Evolutionary conservation across 1,140 invertebrate genomes (phyloP).

Genomic region (Formica selysi): DNA sequence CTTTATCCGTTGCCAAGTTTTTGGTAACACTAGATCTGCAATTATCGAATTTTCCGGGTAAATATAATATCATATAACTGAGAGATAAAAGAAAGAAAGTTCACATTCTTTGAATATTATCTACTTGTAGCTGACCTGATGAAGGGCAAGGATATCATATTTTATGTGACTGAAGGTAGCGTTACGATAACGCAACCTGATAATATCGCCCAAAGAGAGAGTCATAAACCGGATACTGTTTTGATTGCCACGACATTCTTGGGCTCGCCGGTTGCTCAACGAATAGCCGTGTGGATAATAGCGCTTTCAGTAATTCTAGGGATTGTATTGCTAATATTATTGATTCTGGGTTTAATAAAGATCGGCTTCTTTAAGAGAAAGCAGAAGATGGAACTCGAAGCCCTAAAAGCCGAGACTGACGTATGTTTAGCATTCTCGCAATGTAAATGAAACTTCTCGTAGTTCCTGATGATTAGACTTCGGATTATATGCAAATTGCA

Average conservation of each 20-base stretch:
- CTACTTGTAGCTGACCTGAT: constrained; percentile 73
- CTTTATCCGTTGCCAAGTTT: constrained; percentile 72
- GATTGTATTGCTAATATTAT: constrained; percentile 78
- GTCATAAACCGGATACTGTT: constrained; percentile 63
- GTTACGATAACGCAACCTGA: constrained; percentile 73
- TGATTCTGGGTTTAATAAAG: constrained; percentile 80
- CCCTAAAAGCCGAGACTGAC: constrained; percentile 71
- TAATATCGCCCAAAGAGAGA: constrained; percentile 59
- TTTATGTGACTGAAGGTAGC: constrained; percentile 76
- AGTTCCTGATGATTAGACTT: neutral
- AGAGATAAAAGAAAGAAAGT: neutral
- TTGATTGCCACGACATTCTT: constrained; percentile 80
- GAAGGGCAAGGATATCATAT: constrained; percentile 78
- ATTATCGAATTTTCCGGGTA: constrained; percentile 72
- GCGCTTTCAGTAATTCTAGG: constrained; percentile 81
- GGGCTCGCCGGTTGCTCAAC: constrained; percentile 68
- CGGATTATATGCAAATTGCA: no score
- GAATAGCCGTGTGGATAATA: constrained; percentile 82
- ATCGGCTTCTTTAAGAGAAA: constrained; percentile 84
- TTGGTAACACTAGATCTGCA: constrained; percentile 76
- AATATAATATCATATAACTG: constrained; percentile 26
- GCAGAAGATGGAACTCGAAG: constrained; percentile 78
- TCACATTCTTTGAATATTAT: constrained; percentile 18
- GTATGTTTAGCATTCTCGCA: constrained; percentile 46
- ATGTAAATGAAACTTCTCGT: neutral